Evolutionary conservation across 2,113 vertebrate genomes (phyloP), one percentile per base, ranked within the genome.

Genomic region (Thymallus thymallus): DNA sequence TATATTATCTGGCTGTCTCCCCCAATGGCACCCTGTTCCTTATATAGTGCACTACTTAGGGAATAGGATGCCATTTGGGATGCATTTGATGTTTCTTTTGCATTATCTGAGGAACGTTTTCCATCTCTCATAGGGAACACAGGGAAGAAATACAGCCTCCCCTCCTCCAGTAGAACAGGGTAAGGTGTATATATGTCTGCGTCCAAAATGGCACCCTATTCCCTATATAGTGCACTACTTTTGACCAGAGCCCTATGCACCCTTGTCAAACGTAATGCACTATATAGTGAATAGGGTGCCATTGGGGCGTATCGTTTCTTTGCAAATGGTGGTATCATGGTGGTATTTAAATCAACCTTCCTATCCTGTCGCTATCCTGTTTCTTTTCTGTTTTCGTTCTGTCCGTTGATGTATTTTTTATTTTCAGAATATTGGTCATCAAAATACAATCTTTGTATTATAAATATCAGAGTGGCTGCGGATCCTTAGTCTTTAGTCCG

Each of bases 141-240:
- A 72, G 82, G 86, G 77, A 94, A 90, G 90, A 95, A 90, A 71
- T 93, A 81, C 76, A 87, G 80, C 55, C 85, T 93, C 63, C 89
- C 88, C 6, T 90, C 92, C 67, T 86, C 87, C 85, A 84, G 86
- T 82, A 95, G 91, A 89, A 67, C 86, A 32, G 92, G 96, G 96
- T 98, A 93, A 95, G 94, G 9, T 82, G 70, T n/a, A 29, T 29
- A 2, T 41, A 41, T 75, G 22, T 0, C 14, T 51, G 48, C 4
- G 5, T 51, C 18, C 48, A 14, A 16, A 51, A 51, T 51, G 5
- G 13, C 48, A 16, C 48, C 48, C 4, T 41, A 18, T 22, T n/a
- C 24, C 18, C 4, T 26, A 12, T 55, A 5, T 51, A 18, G 48
- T 51, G 14, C 48, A 51, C 48, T 51, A 51, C 16, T 51, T 51